phyloP scores from a whole-genome alignment of 2,888 invertebrate genomes.

The Salpingus planirostris region DNA sequence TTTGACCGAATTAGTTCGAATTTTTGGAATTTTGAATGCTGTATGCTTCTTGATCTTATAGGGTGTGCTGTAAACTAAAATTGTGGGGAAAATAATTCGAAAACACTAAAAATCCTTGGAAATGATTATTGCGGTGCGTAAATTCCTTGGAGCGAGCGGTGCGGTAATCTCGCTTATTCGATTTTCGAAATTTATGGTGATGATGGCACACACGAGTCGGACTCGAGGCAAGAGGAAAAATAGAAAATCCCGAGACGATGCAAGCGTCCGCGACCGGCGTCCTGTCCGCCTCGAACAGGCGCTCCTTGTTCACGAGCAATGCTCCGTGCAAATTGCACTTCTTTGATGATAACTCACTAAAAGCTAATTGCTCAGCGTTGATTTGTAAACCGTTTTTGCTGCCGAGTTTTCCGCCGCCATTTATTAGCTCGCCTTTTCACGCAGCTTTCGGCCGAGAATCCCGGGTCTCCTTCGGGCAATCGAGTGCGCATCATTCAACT shows the following conservation, averaged over 20 bases:
- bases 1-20: too few relatives aligned
- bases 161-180: too few relatives aligned
- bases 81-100: too few relatives aligned
- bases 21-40: too few relatives aligned
- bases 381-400: constrained; percentile 36
- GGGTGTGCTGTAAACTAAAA: too few relatives aligned
- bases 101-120: too few relatives aligned
- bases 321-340: constrained; percentile 41
- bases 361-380: constrained; percentile 39
- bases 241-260: constrained; percentile 14
- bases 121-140: too few relatives aligned
- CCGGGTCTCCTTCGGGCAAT: constrained; percentile 15
- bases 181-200: too few relatives aligned
- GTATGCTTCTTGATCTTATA: too few relatives aligned
- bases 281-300: constrained; percentile 26
- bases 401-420: constrained; percentile 18
- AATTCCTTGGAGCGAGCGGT: too few relatives aligned
- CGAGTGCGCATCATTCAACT: constrained; percentile 16
- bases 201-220: too few relatives aligned
- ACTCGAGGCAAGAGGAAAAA: too few relatives aligned
- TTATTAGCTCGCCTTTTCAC: constrained; percentile 20
- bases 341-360: constrained; percentile 40
- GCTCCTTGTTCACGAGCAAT: constrained; percentile 36
- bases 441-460: constrained; percentile 9
- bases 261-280: constrained; percentile 30